Percentiles rank a stretch among this genome's conserved stretches.
These are phyloP conservation scores for Amblyteles armatorius DNA, from an alignment of 2,888 invertebrate species.

Conservation along the genomic window DNA sequence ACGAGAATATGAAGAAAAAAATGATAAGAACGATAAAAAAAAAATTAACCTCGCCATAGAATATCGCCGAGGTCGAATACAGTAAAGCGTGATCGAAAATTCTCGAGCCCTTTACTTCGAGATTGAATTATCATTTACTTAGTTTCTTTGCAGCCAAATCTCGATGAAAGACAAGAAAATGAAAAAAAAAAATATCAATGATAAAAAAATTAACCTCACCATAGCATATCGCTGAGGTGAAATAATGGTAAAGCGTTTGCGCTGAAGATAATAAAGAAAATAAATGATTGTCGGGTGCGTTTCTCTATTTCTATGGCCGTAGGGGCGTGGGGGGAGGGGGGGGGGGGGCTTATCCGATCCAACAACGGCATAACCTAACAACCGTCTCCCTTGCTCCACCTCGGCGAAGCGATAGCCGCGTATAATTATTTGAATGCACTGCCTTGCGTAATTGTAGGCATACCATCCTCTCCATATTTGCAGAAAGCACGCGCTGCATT, in stretches of 20 bases:
- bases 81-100: slow-evolving; percentile 13
- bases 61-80: background rate
- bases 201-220: slow-evolving; percentile 5
- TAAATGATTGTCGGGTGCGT: slow-evolving; percentile 50
- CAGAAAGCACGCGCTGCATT: slow-evolving; percentile 44
- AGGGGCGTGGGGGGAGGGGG: background rate
- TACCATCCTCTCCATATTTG: slow-evolving; percentile 52
- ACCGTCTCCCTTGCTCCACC: slow-evolving; percentile 29
- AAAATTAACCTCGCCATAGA: background rate
- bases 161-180: background rate
- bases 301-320: slow-evolving; percentile 17
- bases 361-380: slow-evolving; percentile 2
- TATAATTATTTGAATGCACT: slow-evolving; percentile 60
- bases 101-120: too few relatives aligned
- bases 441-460: slow-evolving; percentile 51
- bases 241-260: slow-evolving; percentile 34
- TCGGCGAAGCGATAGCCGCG: slow-evolving; percentile 42
- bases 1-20: background rate
- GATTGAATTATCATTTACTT: too few relatives aligned
- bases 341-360: slow-evolving; percentile 8
- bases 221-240: background rate
- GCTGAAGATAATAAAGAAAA: slow-evolving; percentile 48
- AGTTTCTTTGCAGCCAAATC: background rate
- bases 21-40: background rate
- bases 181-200: background rate